Evolutionary conservation across 2,888 invertebrate species (phyloP).

Genomic region (Chironomus tentans): DNA sequence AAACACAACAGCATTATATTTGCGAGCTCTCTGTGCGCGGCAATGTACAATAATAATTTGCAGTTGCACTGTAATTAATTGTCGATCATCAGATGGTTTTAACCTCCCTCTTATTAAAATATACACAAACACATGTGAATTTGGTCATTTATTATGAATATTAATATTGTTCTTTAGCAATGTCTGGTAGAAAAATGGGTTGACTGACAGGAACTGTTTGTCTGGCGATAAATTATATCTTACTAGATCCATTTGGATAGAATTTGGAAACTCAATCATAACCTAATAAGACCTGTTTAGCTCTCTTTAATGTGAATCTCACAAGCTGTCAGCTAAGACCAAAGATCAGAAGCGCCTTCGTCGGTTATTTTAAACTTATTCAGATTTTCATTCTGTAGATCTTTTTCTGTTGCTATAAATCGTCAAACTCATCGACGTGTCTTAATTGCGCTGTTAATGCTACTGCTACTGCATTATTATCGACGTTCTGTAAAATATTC

Average conservation of each 20-base stretch:
- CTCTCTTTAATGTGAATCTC: no score
- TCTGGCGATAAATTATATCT: no score
- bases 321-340: no score
- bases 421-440: neutral
- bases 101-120: neutral
- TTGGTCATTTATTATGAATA: neutral
- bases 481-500: neutral
- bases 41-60: neutral
- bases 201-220: no score
- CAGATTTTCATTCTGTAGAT: no score
- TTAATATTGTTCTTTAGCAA: neutral
- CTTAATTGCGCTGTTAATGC: neutral
- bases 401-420: no score
- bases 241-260: no score
- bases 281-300: no score
- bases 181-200: no score
- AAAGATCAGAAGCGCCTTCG: no score
- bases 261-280: no score
- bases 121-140: neutral
- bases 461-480: conserved; percentile 1
- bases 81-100: conserved; percentile 20
- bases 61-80: conserved; percentile 9
- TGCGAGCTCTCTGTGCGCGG: neutral
- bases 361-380: no score
- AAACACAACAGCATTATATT: neutral